A percentile compares a stretch with the other conserved stretches of the same genome.
These are phyloP conservation scores for Catharus minimus DNA, from an alignment of 2,113 vertebrate genomes.

Conservation along the genomic window DNA sequence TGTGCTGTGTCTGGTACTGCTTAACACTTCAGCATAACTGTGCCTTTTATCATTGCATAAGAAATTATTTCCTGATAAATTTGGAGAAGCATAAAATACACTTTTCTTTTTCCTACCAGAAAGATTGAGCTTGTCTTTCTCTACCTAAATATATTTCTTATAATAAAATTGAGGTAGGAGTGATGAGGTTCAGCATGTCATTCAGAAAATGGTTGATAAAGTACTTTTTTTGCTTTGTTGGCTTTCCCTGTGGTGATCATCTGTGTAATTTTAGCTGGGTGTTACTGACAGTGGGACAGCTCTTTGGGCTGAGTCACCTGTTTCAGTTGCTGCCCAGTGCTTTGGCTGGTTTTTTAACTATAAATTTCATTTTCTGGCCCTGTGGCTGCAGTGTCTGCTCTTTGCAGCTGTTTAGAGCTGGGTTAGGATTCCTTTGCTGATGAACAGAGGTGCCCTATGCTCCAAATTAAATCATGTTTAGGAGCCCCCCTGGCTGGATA, in stretches of 20 bases:
- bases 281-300: neutral
- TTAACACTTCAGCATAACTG: slow-evolving; percentile 58
- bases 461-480: neutral
- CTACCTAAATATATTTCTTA: neutral
- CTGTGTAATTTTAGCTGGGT: fast-evolving
- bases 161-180: neutral
- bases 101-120: neutral
- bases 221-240: neutral
- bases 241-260: neutral
- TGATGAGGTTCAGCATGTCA: neutral
- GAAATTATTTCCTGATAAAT: slow-evolving; percentile 57
- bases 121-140: neutral
- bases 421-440: neutral
- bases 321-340: neutral
- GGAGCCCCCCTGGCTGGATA: neutral
- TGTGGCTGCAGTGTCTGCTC: neutral
- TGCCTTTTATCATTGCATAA: slow-evolving; percentile 27
- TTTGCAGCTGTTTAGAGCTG: neutral
- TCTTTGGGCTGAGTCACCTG: neutral
- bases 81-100: neutral
- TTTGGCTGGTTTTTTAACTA: neutral
- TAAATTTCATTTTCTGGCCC: neutral
- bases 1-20: slow-evolving; percentile 54
- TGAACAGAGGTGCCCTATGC: neutral
- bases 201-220: neutral